Evolutionary conservation across 2,797 vertebrate species (phyloP).

Genomic region (Cuculus canorus): DNA sequence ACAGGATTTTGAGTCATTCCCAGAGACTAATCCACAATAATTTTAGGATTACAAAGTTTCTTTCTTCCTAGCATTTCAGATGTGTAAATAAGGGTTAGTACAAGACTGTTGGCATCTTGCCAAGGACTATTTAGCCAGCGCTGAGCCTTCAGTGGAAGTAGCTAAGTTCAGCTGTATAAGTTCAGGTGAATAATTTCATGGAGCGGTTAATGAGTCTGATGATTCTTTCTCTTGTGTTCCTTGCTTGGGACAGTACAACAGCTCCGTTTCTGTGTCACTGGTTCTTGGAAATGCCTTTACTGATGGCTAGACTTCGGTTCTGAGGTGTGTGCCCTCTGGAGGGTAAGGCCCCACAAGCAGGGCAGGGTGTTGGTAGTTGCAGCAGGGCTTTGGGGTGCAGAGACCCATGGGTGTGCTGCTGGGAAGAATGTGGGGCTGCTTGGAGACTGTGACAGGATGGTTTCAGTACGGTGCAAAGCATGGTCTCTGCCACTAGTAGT

Average conservation of each 20-base stretch:
- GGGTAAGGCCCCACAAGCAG: neutral
- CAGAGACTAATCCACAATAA: neutral
- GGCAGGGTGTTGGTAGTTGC: neutral
- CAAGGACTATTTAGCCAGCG: neutral
- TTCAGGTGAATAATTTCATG: neutral
- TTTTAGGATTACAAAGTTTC: neutral
- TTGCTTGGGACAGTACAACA: neutral
- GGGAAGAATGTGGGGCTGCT: neutral
- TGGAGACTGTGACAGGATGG: accelerated
- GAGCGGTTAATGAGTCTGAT: neutral
- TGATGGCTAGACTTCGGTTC: neutral
- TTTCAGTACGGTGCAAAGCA: neutral
- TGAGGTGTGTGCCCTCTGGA: neutral
- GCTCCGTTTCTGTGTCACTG: neutral
- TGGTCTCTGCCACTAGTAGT: neutral
- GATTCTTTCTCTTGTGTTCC: neutral
- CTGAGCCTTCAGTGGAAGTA: neutral
- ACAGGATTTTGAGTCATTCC: neutral
- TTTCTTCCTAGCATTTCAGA: neutral
- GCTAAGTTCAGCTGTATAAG: neutral
- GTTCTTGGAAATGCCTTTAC: neutral
- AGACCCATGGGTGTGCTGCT: neutral
- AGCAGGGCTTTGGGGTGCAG: neutral
- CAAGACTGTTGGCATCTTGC: neutral
- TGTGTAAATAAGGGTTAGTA: neutral